phyloP scores from a whole-genome alignment of 1,140 invertebrate species.

The Drosophila repletoides region DNA sequence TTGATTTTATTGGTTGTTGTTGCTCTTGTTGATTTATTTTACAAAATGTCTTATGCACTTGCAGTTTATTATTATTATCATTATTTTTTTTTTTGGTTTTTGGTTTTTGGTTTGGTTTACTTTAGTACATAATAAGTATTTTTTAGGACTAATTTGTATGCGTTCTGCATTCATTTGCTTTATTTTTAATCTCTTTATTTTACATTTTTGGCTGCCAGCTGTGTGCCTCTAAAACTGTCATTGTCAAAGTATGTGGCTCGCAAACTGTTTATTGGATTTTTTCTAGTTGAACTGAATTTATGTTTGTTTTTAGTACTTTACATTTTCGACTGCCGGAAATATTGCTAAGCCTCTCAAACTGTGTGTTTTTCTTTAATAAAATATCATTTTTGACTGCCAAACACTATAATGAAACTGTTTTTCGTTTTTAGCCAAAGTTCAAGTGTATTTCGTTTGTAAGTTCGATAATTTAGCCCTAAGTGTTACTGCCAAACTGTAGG shows the following conservation, averaged over 20 bases:
- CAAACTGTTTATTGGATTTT: conserved; percentile 4
- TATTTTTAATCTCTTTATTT: conserved; percentile 37
- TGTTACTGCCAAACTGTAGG: not conserved
- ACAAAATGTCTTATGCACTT: conserved; percentile 48
- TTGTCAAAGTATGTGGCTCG: not conserved
- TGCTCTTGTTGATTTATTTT: conserved; percentile 41
- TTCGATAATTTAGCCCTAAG: not conserved
- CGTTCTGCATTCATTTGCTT: not conserved
- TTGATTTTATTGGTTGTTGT: conserved; percentile 29
- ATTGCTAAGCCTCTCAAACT: no score
- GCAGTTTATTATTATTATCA: conserved; percentile 13
- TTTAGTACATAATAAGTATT: conserved; percentile 36
- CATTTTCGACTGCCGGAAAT: no score
- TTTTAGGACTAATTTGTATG: conserved; percentile 43
- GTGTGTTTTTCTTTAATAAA: no score
- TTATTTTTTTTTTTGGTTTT: conserved; percentile 5
- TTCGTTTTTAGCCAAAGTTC: no score
- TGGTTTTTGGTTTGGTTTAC: no score
- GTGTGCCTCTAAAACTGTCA: not conserved
- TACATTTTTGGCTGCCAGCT: conserved; percentile 27
- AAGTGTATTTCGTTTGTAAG: no score
- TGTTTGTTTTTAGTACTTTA: no score
- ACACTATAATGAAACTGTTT: no score
- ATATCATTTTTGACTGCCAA: no score
- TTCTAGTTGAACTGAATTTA: no score